phyloP scores from a whole-genome alignment of 1,140 invertebrate species.

The Limonius californicus region DNA sequence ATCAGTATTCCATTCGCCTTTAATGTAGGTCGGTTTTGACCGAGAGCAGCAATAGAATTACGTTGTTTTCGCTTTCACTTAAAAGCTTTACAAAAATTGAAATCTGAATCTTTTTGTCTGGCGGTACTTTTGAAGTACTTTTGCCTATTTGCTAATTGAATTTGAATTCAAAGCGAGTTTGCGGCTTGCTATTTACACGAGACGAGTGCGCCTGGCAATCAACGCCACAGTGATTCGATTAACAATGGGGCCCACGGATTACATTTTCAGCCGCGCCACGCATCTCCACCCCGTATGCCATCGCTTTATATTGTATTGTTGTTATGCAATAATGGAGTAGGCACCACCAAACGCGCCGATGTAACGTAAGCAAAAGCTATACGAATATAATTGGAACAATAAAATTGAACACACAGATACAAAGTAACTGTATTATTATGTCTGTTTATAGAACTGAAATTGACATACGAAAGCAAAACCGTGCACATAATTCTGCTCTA shows the following conservation, averaged over 20 bases:
- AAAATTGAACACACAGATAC: not conserved
- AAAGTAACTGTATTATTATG: not conserved
- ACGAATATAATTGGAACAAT: not conserved
- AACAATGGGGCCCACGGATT: conserved; percentile 8
- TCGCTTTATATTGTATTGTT: not conserved
- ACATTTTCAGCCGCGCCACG: conserved; percentile 7
- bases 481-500: not conserved
- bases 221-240: conserved; percentile 12
- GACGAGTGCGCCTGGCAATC: conserved; percentile 7
- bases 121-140: conserved; percentile 4
- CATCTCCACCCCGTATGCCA: conserved; percentile 1
- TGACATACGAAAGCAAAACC: not conserved
- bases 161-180: conserved; percentile 13
- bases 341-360: not conserved
- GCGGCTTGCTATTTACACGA: conserved; percentile 9
- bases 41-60: no score
- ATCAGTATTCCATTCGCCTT: no score
- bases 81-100: not conserved
- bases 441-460: not conserved
- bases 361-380: not conserved
- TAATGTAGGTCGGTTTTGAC: no score
- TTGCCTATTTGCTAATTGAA: not conserved
- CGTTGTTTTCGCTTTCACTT: no score
- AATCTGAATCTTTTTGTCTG: conserved; percentile 7
- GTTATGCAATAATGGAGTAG: not conserved